A percentile compares a stretch with the other conserved stretches of the same genome.
phyloP scores from a whole-genome alignment of 2,797 vertebrate genomes.

The Lithobates pipiens region DNA sequence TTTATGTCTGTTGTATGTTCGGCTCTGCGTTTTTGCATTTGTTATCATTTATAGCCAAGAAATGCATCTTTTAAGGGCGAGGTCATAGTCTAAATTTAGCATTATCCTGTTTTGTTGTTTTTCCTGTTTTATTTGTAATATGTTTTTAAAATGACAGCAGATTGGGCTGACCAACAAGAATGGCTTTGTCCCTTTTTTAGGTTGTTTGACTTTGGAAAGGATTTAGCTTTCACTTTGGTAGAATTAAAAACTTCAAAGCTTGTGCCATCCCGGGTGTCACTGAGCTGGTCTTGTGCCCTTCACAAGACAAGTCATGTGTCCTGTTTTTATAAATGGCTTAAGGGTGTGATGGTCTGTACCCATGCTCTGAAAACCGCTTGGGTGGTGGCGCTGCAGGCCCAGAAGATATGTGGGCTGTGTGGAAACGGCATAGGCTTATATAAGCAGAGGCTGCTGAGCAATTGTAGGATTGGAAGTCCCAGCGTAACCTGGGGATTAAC shows the following conservation, averaged over 20 bases:
- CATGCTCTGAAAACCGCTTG: too few species aligned
- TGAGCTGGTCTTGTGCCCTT: not conserved
- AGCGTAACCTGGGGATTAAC: not conserved
- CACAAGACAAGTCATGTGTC: conserved; percentile 24
- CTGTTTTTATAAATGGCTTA: conserved; percentile 7
- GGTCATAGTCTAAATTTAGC: not conserved
- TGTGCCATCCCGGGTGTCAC: not conserved
- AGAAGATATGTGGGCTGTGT: not conserved
- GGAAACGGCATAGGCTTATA: not conserved
- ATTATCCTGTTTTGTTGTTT: not conserved
- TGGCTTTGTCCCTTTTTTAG: not conserved
- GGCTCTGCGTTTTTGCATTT: not conserved
- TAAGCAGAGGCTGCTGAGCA: not conserved
- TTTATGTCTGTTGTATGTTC: not conserved
- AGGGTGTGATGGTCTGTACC: not conserved
- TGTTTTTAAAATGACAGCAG: not conserved
- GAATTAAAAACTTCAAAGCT: not conserved
- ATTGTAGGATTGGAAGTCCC: not conserved
- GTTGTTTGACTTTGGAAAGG: not conserved
- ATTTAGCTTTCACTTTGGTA: not conserved
- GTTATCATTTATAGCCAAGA: not conserved
- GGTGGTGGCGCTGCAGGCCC: too few species aligned
- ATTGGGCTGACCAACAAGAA: not conserved
- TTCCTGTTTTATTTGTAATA: conserved; percentile 4
- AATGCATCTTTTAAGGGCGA: not conserved